Conservation (phyloP, 2,113 vertebrate species). For the Rhadina sibilatrix region DNA sequence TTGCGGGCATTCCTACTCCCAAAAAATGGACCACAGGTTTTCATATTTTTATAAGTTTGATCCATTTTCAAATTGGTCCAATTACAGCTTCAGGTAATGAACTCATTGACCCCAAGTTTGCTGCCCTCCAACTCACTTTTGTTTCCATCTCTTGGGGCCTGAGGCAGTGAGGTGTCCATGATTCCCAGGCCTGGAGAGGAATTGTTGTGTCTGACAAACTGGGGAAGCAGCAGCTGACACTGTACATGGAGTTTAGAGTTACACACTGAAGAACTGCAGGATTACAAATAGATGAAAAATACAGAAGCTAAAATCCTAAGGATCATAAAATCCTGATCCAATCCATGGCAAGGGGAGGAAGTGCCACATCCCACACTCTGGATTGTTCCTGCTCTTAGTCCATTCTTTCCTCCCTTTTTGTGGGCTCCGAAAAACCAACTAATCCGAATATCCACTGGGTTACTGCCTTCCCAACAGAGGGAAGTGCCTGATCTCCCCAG, state of each 20-base stretch:
- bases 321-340: background rate
- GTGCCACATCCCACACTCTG: fast-evolving
- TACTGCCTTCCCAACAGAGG: fast-evolving
- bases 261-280: fast-evolving
- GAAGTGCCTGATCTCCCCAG: background rate
- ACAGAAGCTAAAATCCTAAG: background rate
- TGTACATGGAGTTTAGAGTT: fast-evolving
- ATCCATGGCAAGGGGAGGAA: background rate
- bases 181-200: background rate
- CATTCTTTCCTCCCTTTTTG: background rate
- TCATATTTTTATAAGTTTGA: background rate
- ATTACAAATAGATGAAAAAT: background rate
- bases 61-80: background rate
- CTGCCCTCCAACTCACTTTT: background rate
- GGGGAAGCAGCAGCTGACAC: background rate
- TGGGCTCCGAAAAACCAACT: background rate
- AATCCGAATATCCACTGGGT: background rate
- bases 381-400: background rate
- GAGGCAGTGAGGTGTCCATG: background rate
- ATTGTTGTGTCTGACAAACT: background rate
- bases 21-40: background rate
- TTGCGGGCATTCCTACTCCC: background rate
- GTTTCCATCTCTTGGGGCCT: fast-evolving
- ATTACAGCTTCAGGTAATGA: background rate
- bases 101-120: background rate